phyloP scores from a whole-genome alignment of 2,888 invertebrate genomes.

The Apotomis betuletana region DNA sequence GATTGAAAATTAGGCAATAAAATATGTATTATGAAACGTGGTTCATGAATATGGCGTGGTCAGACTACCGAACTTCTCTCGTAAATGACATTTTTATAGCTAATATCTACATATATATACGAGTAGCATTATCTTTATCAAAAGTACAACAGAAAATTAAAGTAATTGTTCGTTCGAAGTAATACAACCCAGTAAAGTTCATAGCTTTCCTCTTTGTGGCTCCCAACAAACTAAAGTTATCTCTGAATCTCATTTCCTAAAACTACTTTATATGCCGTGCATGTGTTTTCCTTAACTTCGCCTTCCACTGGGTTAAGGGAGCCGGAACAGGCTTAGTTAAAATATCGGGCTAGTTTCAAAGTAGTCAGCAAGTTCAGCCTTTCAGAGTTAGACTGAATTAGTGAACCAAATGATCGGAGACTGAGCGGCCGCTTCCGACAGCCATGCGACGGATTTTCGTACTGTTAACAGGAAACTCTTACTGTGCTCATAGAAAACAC shows the following conservation, averaged over 20 bases:
- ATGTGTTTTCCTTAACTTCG: conserved; percentile 1
- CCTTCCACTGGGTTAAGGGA: not conserved
- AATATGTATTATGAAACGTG: too few species aligned
- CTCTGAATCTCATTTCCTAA: not conserved
- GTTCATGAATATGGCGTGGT: too few species aligned
- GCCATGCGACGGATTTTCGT: conserved; percentile 56
- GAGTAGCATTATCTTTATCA: too few species aligned
- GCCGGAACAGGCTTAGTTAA: not conserved
- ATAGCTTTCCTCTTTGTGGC: not conserved
- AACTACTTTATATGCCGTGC: not conserved
- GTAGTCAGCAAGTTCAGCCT: conserved; percentile 45
- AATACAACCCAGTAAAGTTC: not conserved
- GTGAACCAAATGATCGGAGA: conserved; percentile 64
- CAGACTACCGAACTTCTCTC: too few species aligned
- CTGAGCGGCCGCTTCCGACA: conserved; percentile 55
- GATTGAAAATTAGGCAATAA: too few species aligned
- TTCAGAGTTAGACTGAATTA: conserved; percentile 64
- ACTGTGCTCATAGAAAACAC: conserved; percentile 33
- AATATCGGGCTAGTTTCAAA: conserved; percentile 4
- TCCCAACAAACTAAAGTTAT: not conserved
- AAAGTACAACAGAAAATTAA: too few species aligned
- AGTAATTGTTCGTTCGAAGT: too few species aligned
- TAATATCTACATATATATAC: too few species aligned
- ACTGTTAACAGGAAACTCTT: conserved; percentile 61
- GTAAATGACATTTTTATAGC: too few species aligned